These are phyloP conservation scores for Unio pictorum DNA, from an alignment of 2,888 invertebrate genomes.

Conservation along the genomic window DNA sequence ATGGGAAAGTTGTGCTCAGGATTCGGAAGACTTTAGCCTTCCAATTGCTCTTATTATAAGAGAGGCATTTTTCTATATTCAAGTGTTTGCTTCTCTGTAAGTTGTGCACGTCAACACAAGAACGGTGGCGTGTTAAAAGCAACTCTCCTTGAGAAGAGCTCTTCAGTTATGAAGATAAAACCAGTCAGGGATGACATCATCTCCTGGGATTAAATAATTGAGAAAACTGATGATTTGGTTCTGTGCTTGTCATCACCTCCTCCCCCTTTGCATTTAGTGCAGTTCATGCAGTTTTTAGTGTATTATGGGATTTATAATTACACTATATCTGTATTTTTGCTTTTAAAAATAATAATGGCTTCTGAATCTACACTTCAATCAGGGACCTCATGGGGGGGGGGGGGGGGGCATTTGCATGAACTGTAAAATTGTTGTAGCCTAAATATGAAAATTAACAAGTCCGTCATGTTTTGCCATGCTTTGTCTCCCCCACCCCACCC, in stretches of 20 bases:
- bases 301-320: conserved; percentile 3
- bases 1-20: conserved; percentile 14
- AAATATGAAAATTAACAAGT: too few relatives aligned
- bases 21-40: conserved; percentile 18
- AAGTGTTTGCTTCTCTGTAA: conserved; percentile 12
- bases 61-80: conserved; percentile 11
- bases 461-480: too few relatives aligned
- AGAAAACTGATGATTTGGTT: conserved; percentile 15
- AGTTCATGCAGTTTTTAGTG: conserved; percentile 10
- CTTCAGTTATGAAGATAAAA: conserved; percentile 13
- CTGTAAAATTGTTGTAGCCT: too few relatives aligned
- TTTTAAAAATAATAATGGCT: conserved; percentile 4
- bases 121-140: conserved; percentile 6
- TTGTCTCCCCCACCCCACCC: too few relatives aligned
- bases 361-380: conserved; percentile 18
- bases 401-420: too few relatives aligned
- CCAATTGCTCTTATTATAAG: conserved; percentile 22
- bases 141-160: conserved; percentile 5
- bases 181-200: conserved; percentile 19
- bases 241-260: conserved; percentile 14
- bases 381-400: too few relatives aligned
- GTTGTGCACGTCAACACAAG: conserved; percentile 10
- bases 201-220: conserved; percentile 18
- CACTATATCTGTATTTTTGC: background rate
- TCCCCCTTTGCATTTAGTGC: conserved; percentile 10